Evolutionary conservation across 2,797 vertebrate genomes (phyloP).

Genomic region (Discoglossus pictus): DNA sequence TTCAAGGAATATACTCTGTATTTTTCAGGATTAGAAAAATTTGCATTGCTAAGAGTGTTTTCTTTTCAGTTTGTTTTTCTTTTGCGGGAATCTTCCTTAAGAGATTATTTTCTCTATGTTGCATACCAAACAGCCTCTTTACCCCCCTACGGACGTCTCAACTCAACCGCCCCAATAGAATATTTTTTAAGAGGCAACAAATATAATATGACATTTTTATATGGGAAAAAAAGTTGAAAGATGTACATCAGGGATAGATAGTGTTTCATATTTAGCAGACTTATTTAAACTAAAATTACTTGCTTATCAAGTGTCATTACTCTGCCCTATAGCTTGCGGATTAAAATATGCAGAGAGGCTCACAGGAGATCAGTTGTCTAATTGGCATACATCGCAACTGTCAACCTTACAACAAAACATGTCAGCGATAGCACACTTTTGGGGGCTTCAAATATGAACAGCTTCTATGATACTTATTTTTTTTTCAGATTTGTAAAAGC

Average conservation of each 20-base stretch:
- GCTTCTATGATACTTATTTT: conserved; percentile 17
- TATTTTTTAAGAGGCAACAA: conserved; percentile 21
- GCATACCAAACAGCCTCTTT: conserved; percentile 12
- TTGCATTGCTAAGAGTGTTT: not conserved
- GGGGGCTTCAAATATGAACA: conserved; percentile 6
- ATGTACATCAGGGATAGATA: conserved; percentile 15
- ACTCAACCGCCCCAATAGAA: conserved; percentile 1
- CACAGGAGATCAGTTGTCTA: conserved; percentile 20
- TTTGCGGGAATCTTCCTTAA: not conserved
- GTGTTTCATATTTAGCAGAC: conserved; percentile 25
- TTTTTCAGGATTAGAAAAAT: conserved; percentile 9
- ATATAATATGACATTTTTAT: conserved; percentile 40
- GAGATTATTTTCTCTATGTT: conserved; percentile 14
- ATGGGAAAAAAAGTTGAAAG: conserved; percentile 22
- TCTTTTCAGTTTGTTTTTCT: not conserved
- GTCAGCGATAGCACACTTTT: conserved; percentile 1
- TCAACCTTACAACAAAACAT: conserved; percentile 22
- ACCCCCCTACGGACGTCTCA: conserved; percentile 4
- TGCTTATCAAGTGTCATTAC: conserved; percentile 38
- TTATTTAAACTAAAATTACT: conserved; percentile 44
- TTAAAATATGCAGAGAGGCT: conserved; percentile 29
- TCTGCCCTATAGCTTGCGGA: conserved; percentile 5
- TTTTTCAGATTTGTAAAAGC: not conserved
- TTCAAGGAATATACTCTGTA: not conserved
- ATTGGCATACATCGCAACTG: conserved; percentile 32